phyloP scores from a whole-genome alignment of 2,797 vertebrate genomes.

The Nothura maculosa region DNA sequence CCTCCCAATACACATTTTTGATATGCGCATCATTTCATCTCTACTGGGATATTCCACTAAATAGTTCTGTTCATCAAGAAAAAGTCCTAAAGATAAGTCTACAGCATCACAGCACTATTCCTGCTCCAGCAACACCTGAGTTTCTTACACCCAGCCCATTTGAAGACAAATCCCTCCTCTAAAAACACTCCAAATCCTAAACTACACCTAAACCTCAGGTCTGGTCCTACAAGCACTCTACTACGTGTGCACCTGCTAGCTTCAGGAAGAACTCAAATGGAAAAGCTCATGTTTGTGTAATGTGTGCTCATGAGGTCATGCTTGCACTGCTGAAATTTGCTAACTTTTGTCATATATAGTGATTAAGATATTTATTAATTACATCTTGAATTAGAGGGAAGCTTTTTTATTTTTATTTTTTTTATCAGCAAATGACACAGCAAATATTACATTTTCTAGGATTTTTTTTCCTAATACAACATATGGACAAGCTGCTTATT shows the following conservation, averaged over 20 bases:
- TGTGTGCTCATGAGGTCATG: background rate
- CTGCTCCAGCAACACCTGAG: background rate
- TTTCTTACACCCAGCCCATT: background rate
- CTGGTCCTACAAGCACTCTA: background rate
- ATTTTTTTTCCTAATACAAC: background rate
- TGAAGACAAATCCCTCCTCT: background rate
- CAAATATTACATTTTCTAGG: background rate
- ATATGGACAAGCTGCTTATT: background rate
- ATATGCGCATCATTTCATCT: background rate
- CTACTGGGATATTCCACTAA: background rate
- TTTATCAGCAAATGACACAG: background rate
- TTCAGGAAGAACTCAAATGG: background rate
- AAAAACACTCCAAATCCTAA: background rate
- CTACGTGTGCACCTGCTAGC: background rate
- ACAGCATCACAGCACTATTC: background rate
- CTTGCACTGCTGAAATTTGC: background rate
- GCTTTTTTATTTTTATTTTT: background rate
- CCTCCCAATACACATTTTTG: background rate
- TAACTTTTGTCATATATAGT: background rate
- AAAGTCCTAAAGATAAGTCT: background rate
- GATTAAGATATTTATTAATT: background rate
- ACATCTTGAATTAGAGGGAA: background rate
- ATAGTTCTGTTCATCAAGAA: background rate
- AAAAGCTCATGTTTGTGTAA: background rate
- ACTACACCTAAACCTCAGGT: background rate